A percentile compares a stretch with the other conserved stretches of the same genome.
These are phyloP conservation scores for Halichoerus grypus DNA, from an alignment of 2,113 vertebrate species.

Conservation along the genomic window DNA sequence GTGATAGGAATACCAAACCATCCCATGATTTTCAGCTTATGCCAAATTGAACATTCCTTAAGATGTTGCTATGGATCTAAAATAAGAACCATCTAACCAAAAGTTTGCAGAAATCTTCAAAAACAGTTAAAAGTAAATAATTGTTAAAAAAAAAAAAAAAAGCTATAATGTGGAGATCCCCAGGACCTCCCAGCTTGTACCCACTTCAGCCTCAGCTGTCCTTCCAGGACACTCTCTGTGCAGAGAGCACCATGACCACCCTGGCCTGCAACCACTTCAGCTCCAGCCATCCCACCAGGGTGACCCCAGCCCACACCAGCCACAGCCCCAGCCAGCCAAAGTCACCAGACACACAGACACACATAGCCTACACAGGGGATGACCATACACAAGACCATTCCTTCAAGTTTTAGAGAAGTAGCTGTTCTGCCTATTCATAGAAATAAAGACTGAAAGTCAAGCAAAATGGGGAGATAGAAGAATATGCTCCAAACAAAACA, in stretches of 20 bases:
- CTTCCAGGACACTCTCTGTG: neutral
- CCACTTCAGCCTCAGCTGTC: neutral
- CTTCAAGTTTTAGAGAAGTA: neutral
- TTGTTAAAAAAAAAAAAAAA: neutral
- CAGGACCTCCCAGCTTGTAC: neutral
- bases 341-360: neutral
- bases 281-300: neutral
- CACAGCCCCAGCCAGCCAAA: neutral
- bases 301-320: neutral
- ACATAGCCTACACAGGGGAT: neutral
- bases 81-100: neutral
- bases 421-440: neutral
- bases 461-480: neutral
- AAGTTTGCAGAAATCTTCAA: slow-evolving; percentile 5
- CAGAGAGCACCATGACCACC: neutral
- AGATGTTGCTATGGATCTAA: neutral
- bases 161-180: neutral
- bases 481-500: neutral
- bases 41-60: neutral
- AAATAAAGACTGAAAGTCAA: neutral
- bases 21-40: neutral
- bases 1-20: neutral
- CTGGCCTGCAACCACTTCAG: neutral
- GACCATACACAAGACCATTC: neutral
- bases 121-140: neutral